phyloP scores from a whole-genome alignment of 2,113 vertebrate species.

The Microcebus jonahi region DNA sequence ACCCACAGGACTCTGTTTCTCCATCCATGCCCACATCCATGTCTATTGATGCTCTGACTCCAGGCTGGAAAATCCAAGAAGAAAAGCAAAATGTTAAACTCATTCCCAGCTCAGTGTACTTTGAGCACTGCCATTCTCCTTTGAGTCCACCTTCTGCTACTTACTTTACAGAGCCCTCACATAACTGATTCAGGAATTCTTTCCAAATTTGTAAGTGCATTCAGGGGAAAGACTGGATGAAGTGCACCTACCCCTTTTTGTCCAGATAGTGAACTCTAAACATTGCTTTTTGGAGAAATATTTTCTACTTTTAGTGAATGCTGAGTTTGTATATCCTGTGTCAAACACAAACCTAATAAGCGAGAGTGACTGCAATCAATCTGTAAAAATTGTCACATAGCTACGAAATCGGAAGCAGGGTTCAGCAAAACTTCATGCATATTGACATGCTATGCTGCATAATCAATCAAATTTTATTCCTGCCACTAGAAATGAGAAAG shows the following conservation, averaged over 20 bases:
- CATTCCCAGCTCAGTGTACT: no score
- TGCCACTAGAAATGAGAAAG: not conserved
- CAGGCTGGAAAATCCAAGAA: not conserved
- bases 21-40: rapidly evolving
- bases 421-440: not conserved
- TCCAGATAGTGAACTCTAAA: no score
- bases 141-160: not conserved
- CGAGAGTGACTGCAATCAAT: not conserved
- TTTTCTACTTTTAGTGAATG: not conserved
- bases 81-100: not conserved
- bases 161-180: not conserved
- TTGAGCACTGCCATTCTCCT: not conserved
- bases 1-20: rapidly evolving
- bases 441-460: no score
- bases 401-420: not conserved
- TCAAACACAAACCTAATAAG: not conserved
- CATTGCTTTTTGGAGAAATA: not conserved
- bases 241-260: not conserved
- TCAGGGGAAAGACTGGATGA: not conserved
- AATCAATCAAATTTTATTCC: not conserved
- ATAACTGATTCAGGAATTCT: not conserved
- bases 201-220: not conserved
- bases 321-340: no score
- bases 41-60: not conserved
- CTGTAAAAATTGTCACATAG: no score